These are phyloP conservation scores for Zelostemma sp. DNA, from an alignment of 1,140 invertebrate species.

Conservation along the genomic window DNA sequence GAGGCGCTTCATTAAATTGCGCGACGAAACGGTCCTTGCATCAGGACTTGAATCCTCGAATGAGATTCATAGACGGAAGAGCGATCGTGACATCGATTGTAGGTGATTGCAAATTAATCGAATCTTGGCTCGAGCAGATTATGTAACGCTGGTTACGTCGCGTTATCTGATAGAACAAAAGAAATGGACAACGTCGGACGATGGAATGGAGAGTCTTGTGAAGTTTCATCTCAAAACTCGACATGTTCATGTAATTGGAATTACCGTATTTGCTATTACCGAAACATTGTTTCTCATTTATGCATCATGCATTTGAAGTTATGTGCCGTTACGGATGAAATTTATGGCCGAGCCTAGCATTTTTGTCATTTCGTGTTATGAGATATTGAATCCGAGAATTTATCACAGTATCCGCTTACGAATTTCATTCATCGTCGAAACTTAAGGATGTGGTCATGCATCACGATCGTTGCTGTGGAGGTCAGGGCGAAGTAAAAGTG, in stretches of 20 bases:
- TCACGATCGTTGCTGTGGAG: conserved; percentile 35
- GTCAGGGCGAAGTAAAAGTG: conserved; percentile 46
- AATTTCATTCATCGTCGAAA: conserved; percentile 17
- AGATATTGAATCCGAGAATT: too few relatives aligned
- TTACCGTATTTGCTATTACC: too few relatives aligned
- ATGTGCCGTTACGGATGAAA: too few relatives aligned
- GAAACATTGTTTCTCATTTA: neutral
- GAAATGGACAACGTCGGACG: conserved; percentile 12
- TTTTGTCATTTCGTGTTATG: too few relatives aligned
- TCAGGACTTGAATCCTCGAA: conserved; percentile 12
- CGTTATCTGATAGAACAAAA: conserved; percentile 28
- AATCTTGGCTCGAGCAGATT: conserved; percentile 18
- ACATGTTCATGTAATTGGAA: too few relatives aligned
- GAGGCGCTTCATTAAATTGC: conserved; percentile 32
- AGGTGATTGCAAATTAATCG: conserved; percentile 44
- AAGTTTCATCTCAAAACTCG: too few relatives aligned
- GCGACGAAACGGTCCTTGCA: conserved; percentile 11
- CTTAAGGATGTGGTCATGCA: conserved; percentile 10
- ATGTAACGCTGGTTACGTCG: conserved; percentile 24
- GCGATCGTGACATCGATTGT: conserved; percentile 35
- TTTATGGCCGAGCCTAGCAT: too few relatives aligned
- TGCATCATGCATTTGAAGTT: neutral
- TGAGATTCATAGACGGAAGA: conserved; percentile 45
- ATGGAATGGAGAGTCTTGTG: neutral
- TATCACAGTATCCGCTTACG: neutral